Base-by-base conservation (phyloP, 2,797 vertebrate genomes). In the Muscicapa comitata region DNA sequence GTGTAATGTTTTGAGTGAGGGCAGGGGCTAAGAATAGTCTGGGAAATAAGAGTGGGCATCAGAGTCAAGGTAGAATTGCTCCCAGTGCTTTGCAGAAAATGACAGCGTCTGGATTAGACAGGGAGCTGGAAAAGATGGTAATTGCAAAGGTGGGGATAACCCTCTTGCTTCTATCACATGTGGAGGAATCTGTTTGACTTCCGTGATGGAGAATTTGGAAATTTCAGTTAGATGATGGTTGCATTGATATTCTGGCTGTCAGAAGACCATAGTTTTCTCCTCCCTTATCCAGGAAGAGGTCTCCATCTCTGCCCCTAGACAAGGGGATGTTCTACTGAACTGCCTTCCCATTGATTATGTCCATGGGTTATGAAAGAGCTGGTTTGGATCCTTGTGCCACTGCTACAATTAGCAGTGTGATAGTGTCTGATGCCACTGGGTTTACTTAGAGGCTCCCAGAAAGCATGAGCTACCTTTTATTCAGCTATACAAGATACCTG, bases 161-260 rank as follows among this genome's bases (percentile, higher is more conserved):
- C 17, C 5, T 1, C 2, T 66, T 1, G 2, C 15, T 76, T 86
- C 31, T 54, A 9, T 59, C 57, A 35, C 0, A 4, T 57, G 18
- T 67, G 19, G 33, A 89, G 26, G 45, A 87, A 59, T 45, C 38
- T 61, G 7, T 62, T 63, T 55, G 38, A 42, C 11, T 65, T 74
- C 9, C 17, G n/a, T 62, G 33, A 33, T 40, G 51, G 20, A 72
- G 33, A 81, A 51, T 48, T 88, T 75, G 73, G 65, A 74, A 81
- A 72, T 3, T 65, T 47, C 7, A 10, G 9, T 58, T 38, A 68
- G 47, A 86, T 1, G 1, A 28, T 54, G 25, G 19, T 38, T 2
- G 1, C 24, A 43, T 50, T 51, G 77, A 54, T 2, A 0, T 73
- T 73, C 29, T 93, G 57, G 26, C 26, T 65, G 29, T 42, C n/a